phyloP scores from a whole-genome alignment of 2,888 invertebrate genomes.

The Andricus quercusramuli region DNA sequence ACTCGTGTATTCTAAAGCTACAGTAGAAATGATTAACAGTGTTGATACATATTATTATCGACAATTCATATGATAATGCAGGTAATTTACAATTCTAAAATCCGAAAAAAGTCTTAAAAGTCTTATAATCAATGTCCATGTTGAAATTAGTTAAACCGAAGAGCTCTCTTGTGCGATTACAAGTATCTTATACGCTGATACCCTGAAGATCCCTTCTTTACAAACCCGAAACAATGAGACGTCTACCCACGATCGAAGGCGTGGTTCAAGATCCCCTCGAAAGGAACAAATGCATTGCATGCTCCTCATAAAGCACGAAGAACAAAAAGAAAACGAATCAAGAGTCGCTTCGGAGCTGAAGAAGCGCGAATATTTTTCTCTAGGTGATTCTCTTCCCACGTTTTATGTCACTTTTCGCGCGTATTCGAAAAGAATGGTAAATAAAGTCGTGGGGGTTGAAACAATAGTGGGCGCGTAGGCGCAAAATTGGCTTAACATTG shows the following conservation, averaged over 20 bases:
- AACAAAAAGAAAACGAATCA: slow-evolving; percentile 35
- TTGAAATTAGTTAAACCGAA: slow-evolving; percentile 28
- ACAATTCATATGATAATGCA: background rate
- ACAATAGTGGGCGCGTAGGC: slow-evolving; percentile 34
- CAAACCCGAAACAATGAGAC: slow-evolving; percentile 48
- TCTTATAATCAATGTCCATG: slow-evolving; percentile 6
- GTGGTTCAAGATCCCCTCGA: slow-evolving; percentile 38
- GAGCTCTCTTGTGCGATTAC: slow-evolving; percentile 49
- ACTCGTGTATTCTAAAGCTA: too few relatives aligned
- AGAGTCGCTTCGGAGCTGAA: slow-evolving; percentile 9
- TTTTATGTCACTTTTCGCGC: slow-evolving; percentile 36
- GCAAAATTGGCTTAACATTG: slow-evolving; percentile 30
- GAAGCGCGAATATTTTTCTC: slow-evolving; percentile 35
- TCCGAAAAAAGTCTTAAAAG: background rate
- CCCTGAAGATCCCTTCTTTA: slow-evolving; percentile 35
- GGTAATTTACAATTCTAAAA: background rate
- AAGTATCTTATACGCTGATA: slow-evolving; percentile 46
- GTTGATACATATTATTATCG: background rate
- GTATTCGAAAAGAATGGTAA: slow-evolving; percentile 37
- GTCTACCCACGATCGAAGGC: slow-evolving; percentile 48
- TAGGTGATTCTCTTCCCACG: slow-evolving; percentile 33
- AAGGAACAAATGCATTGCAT: slow-evolving; percentile 41
- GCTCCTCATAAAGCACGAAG: slow-evolving; percentile 43
- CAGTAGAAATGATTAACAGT: too few relatives aligned
- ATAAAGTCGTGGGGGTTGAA: slow-evolving; percentile 31